Base-by-base conservation (phyloP, 2,888 invertebrate genomes). In the Noctua janthe region DNA sequence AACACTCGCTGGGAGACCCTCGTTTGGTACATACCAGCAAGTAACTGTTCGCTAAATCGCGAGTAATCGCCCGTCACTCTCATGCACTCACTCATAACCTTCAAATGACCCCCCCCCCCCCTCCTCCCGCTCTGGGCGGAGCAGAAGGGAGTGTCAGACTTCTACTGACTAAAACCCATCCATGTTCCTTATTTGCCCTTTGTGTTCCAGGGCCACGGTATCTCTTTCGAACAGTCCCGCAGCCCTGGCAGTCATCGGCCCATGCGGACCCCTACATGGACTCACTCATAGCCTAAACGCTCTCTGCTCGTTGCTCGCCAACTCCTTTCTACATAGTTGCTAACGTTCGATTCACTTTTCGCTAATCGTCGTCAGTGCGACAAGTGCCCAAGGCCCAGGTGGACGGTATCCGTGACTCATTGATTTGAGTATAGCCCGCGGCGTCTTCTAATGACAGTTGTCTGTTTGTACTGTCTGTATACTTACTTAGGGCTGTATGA, bases 361-460 rank as follows among this genome's bases (percentile, higher is more conserved):
- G 69, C 47, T 69, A 69, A 29, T n/a, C 69, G 47, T 8, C 47
- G 4, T 29, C 69, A 29, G 69, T 69, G n/a, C 0, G 47, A 47
- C 69, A 1, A 4, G 0, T 4, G n/a, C 69, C 47, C 69, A 29
- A 29, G 39, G 29, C 39, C 69, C 78, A 77, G 87, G 69, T 87
- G 76, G 85, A 76, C 51, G 69, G 66, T 51, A 62, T 75, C 78
- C 85, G 89, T 88, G 88, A 88, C 82, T 88, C 88, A 89, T 87
- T 89, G 82, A 89, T 89, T 89, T 88, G 76, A 78, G 72, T 81
- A 78, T 43, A 75, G 83, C 85, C 78, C 64, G 81, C 82, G 81
- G 89, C 87, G 39, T 78, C 74, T 75, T 87, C 66, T 82, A 87
- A 85, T 87, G 82, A 83, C 80, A 79, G 80, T 74, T 80, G 70